A percentile compares a stretch with the other conserved stretches of the same genome.
Evolutionary conservation across 2,888 invertebrate species (phyloP).

Genomic region (Eulithis testata): DNA sequence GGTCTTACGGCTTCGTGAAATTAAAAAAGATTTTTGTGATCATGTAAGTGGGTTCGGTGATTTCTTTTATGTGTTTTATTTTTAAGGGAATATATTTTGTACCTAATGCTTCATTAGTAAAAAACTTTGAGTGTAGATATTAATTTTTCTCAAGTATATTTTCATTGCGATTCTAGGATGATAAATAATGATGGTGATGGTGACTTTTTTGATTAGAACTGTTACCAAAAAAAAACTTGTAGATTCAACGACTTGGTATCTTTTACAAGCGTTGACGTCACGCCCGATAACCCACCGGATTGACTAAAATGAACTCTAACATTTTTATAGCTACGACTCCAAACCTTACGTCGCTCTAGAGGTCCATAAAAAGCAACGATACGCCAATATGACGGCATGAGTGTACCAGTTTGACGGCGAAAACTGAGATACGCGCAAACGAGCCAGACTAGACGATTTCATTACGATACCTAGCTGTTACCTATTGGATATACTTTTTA

Average conservation of each 20-base stretch:
- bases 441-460: constrained; percentile 45
- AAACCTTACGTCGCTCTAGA: constrained; percentile 24
- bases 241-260: constrained; percentile 2
- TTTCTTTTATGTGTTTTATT: constrained; percentile 26
- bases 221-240: no score
- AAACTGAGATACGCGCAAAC: constrained; percentile 32
- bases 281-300: constrained; percentile 12
- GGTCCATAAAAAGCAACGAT: constrained; percentile 35
- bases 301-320: constrained; percentile 24
- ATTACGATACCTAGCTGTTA: constrained; percentile 42
- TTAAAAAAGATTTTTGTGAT: constrained; percentile 68
- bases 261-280: neutral
- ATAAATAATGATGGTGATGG: no score
- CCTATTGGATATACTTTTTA: constrained; percentile 1
- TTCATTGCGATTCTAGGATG: no score
- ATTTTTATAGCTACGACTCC: constrained; percentile 27
- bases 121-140: no score
- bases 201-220: no score
- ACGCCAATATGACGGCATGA: constrained; percentile 29
- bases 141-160: no score
- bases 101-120: no score
- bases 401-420: constrained; percentile 17
- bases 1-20: constrained; percentile 59
- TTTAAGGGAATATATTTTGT: no score
- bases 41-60: constrained; percentile 30